Base-by-base conservation (phyloP, 2,888 invertebrate species). In the Cosmia trapezina region DNA sequence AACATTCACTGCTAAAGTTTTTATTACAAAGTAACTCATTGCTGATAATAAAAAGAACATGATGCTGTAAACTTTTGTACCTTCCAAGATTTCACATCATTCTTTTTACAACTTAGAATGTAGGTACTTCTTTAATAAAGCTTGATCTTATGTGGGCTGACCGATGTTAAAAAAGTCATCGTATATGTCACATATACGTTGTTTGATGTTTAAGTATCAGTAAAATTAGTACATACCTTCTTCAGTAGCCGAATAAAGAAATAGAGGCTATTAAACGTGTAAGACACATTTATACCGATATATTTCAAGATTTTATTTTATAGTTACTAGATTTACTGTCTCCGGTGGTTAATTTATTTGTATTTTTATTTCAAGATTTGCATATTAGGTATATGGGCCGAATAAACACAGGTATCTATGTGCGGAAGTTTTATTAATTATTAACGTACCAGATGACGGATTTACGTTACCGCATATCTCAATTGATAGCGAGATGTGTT, bases 171-270 rank as follows among this genome's bases (percentile, higher is more conserved):
- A 85, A 83, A 75, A 84, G 75, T 78, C 75, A 71, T 84, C 78
- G 80, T 86, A 86, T 85, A 84, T 82, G 84, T 86, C 85, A 82
- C 81, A 71, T 75, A 75, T 59, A 70, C 70, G 76, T 85, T 80
- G 75, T 85, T 82, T 78, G 76, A 86, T 79, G 73, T 80, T 86
- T 86, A 76, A 83, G 77, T 87, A 77, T 81, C 86, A 83, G 76
- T 87, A 73, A 87, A 84, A 83, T 87, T 79, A 80, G 82, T 85
- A 80, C 83, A 82, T 88, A 89, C 89, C 90, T 91, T 88, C 90
- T 93, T 92, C 94, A 93, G 95, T 91, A 94, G 95, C 94, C 87
- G 88, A 90, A 91, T 90, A 88, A 91, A 92, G 89, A 93, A 92
- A 92, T 91, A 92, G 87, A 84, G 88, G 88, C 91, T 89, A 92